These are phyloP conservation scores for Cepphus grylle DNA, from an alignment of 2,113 vertebrate species.

Conservation along the genomic window DNA sequence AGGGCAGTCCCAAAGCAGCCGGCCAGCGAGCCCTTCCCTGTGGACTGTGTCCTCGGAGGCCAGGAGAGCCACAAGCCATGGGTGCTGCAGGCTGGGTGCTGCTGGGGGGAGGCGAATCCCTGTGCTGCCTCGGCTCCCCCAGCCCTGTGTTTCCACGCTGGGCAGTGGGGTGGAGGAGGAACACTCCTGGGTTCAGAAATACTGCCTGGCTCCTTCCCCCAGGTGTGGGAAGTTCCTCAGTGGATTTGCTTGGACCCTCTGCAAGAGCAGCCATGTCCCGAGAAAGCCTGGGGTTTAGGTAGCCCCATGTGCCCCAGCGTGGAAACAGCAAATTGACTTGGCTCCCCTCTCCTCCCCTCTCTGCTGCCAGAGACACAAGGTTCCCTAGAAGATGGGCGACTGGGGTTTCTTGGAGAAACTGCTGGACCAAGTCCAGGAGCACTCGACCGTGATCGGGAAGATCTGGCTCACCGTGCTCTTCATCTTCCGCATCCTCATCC, in stretches of 20 bases:
- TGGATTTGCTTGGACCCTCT: not conserved
- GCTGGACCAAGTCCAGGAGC: slow-evolving; percentile 93
- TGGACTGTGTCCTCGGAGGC: fast-evolving
- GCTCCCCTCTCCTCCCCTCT: not conserved
- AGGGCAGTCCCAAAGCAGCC: not conserved
- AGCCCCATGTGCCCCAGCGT: fast-evolving
- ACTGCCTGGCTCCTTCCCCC: not conserved
- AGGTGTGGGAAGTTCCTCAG: not conserved
- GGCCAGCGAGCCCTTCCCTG: fast-evolving
- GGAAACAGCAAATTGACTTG: not conserved
- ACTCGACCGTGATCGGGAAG: slow-evolving; percentile 88
- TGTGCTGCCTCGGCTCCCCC: not conserved
- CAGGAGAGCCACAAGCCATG: not conserved
- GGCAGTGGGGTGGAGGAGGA: not conserved
- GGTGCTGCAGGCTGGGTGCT: not conserved
- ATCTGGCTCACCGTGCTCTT: slow-evolving; percentile 96
- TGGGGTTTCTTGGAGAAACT: slow-evolving; percentile 95
- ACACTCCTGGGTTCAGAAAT: not conserved
- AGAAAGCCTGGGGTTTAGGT: not conserved
- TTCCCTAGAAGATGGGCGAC: slow-evolving; percentile 82
- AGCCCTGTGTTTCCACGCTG: fast-evolving
- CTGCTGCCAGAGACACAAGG: not conserved
- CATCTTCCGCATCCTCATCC: slow-evolving; percentile 93
- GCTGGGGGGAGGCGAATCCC: not conserved
- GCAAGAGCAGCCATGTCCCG: not conserved